A percentile compares a stretch with the other conserved stretches of the same genome.
Conservation (phyloP, 2,797 vertebrate species). For the Erethizon dorsatum region DNA sequence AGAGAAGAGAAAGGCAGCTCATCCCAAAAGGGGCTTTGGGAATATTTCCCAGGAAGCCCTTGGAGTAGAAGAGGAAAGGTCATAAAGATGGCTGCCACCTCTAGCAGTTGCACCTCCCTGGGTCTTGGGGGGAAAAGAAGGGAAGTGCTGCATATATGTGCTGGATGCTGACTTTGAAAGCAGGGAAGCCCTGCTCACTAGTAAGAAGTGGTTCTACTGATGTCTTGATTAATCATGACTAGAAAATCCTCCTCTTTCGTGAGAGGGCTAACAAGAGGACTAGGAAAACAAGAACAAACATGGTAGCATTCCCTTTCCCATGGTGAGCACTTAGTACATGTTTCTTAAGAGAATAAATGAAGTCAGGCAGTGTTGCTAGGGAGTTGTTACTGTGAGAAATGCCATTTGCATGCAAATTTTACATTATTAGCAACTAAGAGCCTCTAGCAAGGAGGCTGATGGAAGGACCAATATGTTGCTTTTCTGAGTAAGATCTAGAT, state of each 20-base stretch:
- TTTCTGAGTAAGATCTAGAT: conserved; percentile 27
- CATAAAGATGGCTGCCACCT: neutral
- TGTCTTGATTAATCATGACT: neutral
- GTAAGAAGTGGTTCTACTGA: neutral
- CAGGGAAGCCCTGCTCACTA: neutral
- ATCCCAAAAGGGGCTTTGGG: neutral
- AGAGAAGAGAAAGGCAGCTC: neutral
- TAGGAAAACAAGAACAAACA: neutral
- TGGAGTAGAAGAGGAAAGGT: neutral
- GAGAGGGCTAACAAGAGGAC: neutral
- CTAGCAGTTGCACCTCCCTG: neutral
- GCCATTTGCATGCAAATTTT: conserved; percentile 72
- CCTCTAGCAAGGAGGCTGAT: conserved; percentile 58
- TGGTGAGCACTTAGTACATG: neutral
- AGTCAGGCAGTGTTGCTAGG: conserved; percentile 38
- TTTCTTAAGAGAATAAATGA: conserved; percentile 68
- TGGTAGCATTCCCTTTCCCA: neutral
- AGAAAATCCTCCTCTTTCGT: neutral
- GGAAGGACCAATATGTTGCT: conserved; percentile 29
- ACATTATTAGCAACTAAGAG: conserved; percentile 64
- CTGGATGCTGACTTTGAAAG: neutral
- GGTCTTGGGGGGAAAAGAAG: conserved; percentile 9
- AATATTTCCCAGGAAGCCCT: neutral
- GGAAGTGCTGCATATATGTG: neutral
- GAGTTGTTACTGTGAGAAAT: conserved; percentile 67